A percentile compares a stretch with the other conserved stretches of the same genome.
These are phyloP conservation scores for Ctenodactylus gundi DNA, from an alignment of 2,113 vertebrate genomes.

Conservation along the genomic window DNA sequence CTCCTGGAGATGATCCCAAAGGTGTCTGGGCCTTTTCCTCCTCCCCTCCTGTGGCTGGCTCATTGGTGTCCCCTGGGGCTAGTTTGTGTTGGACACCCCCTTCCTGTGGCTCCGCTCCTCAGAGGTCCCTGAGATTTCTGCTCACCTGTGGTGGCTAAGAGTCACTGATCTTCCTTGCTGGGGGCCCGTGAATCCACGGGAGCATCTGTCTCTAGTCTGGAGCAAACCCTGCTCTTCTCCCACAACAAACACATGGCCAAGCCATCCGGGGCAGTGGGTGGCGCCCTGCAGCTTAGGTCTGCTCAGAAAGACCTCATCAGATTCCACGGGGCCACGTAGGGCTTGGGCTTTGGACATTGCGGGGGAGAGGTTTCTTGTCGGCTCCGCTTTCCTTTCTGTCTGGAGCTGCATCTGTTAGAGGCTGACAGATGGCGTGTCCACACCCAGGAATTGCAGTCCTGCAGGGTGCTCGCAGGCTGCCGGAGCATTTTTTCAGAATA, in stretches of 20 bases:
- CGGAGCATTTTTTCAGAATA: conserved; percentile 67
- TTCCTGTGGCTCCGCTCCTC: not conserved
- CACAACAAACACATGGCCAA: too few species aligned
- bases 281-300: not conserved
- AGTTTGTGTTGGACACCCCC: not conserved
- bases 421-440: conserved; percentile 77
- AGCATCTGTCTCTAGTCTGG: not conserved
- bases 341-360: conserved; percentile 56
- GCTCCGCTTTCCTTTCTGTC: conserved; percentile 73
- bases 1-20: not conserved
- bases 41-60: not conserved
- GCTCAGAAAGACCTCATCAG: not conserved
- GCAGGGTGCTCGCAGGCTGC: conserved; percentile 52
- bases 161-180: not conserved
- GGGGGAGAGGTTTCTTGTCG: conserved; percentile 71
- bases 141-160: not conserved
- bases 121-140: not conserved
- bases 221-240: not conserved
- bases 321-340: conserved; percentile 28
- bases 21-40: not conserved
- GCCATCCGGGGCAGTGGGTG: not conserved
- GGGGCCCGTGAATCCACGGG: not conserved
- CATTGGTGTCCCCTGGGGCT: not conserved
- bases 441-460: conserved; percentile 70
- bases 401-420: conserved; percentile 78